Percentiles rank a stretch among this genome's conserved stretches.
Evolutionary conservation across 2,113 vertebrate genomes (phyloP).

Genomic region (Trogon melanurus): DNA sequence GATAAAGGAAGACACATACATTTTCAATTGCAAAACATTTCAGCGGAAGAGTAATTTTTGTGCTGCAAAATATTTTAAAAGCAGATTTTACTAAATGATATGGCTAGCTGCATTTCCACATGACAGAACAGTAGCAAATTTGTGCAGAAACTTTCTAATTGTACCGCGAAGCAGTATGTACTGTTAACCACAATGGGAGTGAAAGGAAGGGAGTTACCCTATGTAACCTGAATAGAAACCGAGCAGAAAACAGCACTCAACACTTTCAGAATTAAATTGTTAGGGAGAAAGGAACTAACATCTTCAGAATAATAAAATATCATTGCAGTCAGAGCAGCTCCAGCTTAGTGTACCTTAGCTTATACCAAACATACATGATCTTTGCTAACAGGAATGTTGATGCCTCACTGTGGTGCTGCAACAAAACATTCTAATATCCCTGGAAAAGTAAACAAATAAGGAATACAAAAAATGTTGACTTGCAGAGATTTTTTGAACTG

Average conservation of each 20-base stretch:
- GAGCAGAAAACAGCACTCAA: constrained; percentile 1
- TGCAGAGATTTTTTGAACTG: not conserved
- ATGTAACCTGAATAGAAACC: constrained; percentile 44
- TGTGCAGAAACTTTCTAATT: not conserved
- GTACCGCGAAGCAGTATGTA: not conserved
- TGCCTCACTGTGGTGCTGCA: not conserved
- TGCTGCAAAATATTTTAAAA: not conserved
- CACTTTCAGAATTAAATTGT: not conserved
- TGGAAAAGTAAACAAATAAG: not conserved
- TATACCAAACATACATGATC: not conserved
- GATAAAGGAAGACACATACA: not conserved
- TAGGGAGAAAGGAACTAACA: not conserved
- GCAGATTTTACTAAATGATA: not conserved
- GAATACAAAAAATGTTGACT: not conserved
- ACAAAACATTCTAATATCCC: not conserved
- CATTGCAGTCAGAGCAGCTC: not conserved
- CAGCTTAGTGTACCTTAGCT: not conserved
- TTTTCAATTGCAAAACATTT: not conserved
- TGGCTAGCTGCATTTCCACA: not conserved
- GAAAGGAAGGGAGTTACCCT: constrained; percentile 70
- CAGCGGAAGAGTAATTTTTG: not conserved
- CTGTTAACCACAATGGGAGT: constrained; percentile 56
- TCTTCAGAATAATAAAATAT: not conserved
- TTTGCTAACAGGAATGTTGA: not conserved
- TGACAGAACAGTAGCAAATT: constrained; percentile 14